Percentiles rank a stretch among this genome's conserved stretches.
Evolutionary conservation across 2,888 invertebrate genomes (phyloP).

Genomic region (Penaeus monodon): DNA sequence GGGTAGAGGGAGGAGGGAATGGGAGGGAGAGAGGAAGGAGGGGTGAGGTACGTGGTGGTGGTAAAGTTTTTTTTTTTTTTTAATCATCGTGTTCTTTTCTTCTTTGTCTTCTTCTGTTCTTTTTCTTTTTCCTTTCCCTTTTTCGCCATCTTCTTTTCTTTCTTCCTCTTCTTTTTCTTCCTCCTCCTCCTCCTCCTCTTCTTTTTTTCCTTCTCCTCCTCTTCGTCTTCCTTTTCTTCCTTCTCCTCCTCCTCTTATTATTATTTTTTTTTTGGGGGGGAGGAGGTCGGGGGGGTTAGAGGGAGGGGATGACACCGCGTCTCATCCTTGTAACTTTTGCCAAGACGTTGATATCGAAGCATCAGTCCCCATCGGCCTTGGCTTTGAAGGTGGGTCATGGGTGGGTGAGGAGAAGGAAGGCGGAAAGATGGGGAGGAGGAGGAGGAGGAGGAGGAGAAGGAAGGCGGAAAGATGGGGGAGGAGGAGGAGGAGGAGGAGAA

Average conservation of each 20-base stretch:
- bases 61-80: neutral
- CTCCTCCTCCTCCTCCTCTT: too few relatives aligned
- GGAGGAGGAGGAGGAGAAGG: neutral
- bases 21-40: neutral
- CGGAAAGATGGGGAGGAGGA: neutral
- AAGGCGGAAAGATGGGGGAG: too few relatives aligned
- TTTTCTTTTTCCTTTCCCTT: neutral
- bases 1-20: neutral
- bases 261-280: neutral
- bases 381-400: too few relatives aligned
- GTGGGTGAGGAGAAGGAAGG: neutral
- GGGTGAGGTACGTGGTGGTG: neutral
- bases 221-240: neutral
- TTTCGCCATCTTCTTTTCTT: neutral
- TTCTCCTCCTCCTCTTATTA: neutral
- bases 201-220: neutral
- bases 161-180: neutral
- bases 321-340: too few relatives aligned
- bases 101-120: constrained; percentile 8
- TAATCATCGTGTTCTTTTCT: neutral
- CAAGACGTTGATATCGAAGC: too few relatives aligned
- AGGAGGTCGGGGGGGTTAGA: neutral
- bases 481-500: neutral
- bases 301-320: neutral
- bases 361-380: too few relatives aligned